Base-by-base conservation (phyloP, 1,140 invertebrate species). In the Bombus waltoni region DNA sequence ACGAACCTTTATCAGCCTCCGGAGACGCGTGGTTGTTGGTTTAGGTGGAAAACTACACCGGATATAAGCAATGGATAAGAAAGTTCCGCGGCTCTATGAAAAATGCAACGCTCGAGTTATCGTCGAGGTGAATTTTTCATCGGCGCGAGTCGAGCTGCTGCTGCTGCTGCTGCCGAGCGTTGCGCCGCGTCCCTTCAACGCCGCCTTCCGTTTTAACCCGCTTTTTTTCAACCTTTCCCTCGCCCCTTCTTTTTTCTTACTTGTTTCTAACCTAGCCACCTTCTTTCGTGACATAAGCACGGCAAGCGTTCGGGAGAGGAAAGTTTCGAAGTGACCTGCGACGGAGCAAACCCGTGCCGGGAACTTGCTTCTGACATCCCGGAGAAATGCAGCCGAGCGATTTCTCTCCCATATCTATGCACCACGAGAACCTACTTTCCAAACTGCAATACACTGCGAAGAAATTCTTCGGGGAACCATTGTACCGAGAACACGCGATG, bases 121-220 rank as follows among this genome's bases (percentile, higher is more conserved):
- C 93, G 93, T 90, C 89, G 91, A 88, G 87, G 91, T 95, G 93
- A 94, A 95, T 94, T 95, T 95, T 95, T 95, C 94, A 95, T 94
- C 91, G 91, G 81, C 81, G 83, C 85, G 81, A 91, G 83, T 87
- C 83, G 87, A 90, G 76, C 76, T 85, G 65, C 72, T 53, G 80
- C 81, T 84, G 62, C 71, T 47, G 79, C 80, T 87, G 65, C 82
- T 35, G 74, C 44, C 79, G 83, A 81, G 68, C 68, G 25, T 53
- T 42, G 28, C 42, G 15, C n/a, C 42, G 72, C 62, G 62, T 28
- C 62, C 83, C 68, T 38, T 76, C 65, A 35, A 62, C 77, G 11
- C 25, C 47, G 32, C 35, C 79, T 38, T 76, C 53, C 70, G 47
- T 59, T 79, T 40, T 66, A 65, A 18, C 44, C 38, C 5, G 11